A percentile compares a stretch with the other conserved stretches of the same genome.
Evolutionary conservation across 2,113 vertebrate genomes (phyloP).

Genomic region (Actinemys pallida): DNA sequence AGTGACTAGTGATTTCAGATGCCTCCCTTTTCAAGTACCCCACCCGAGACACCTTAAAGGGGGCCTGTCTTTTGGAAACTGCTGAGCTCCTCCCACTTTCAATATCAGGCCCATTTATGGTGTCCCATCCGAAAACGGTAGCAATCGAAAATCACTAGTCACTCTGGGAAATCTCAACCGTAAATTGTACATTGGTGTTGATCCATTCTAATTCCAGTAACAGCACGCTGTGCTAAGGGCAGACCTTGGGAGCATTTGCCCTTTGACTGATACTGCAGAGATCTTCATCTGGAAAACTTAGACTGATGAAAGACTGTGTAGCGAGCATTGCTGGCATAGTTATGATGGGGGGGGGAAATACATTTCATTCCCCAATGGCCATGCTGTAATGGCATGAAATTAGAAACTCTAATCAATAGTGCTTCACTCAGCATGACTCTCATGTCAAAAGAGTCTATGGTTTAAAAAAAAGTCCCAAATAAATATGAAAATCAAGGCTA

Average conservation of each 20-base stretch:
- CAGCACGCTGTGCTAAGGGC: conserved; percentile 43
- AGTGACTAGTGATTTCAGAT: background rate
- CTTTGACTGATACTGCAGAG: conserved; percentile 63
- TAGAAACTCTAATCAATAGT: conserved; percentile 83
- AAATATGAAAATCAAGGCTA: conserved; percentile 75
- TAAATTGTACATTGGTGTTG: conserved; percentile 19
- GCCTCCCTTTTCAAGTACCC: background rate
- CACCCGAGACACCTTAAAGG: background rate
- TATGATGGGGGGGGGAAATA: conserved; percentile 68
- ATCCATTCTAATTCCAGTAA: conserved; percentile 61
- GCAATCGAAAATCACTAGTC: background rate
- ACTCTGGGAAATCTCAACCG: conserved; percentile 44
- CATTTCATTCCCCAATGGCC: conserved; percentile 79
- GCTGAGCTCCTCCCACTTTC: background rate
- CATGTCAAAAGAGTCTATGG: conserved; percentile 70
- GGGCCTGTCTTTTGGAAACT: background rate
- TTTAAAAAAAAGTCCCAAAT: conserved; percentile 73
- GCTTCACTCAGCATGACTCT: conserved; percentile 80
- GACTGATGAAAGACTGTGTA: conserved; percentile 48
- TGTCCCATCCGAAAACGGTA: background rate
- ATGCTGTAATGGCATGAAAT: conserved; percentile 83
- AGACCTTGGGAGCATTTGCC: conserved; percentile 53
- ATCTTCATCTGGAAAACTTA: conserved; percentile 54
- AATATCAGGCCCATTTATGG: background rate
- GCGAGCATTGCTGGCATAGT: conserved; percentile 56